Conservation (phyloP, 2,888 invertebrate genomes). For the Alviniconcha strummeri region DNA sequence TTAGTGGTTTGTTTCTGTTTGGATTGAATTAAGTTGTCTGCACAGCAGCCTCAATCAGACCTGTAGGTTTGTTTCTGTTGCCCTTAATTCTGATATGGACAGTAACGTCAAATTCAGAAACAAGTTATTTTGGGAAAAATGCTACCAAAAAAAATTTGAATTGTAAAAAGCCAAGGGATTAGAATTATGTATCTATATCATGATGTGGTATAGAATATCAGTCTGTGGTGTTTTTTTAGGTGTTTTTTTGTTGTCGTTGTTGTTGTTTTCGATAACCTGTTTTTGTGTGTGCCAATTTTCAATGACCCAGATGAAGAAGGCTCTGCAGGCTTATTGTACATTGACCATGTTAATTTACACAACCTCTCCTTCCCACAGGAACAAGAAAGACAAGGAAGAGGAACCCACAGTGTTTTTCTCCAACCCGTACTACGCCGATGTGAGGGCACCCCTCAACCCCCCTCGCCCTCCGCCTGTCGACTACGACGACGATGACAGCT, state of each 20-base stretch:
- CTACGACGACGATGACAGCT: background rate
- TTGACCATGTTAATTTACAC: too few relatives aligned
- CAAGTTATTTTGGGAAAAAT: too few relatives aligned
- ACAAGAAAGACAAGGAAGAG: constrained; percentile 20
- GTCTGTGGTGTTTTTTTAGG: background rate
- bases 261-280: background rate
- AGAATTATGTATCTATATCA: background rate
- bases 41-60: too few relatives aligned
- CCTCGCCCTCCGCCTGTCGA: background rate
- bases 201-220: background rate
- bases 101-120: too few relatives aligned
- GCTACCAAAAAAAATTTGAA: too few relatives aligned
- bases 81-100: too few relatives aligned
- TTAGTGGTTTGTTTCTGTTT: background rate
- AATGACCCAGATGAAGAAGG: too few relatives aligned
- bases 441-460: constrained; percentile 10
- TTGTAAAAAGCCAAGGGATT: too few relatives aligned
- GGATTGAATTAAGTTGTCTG: too few relatives aligned
- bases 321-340: background rate
- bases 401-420: constrained; percentile 17
- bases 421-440: constrained; percentile 23
- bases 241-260: background rate
- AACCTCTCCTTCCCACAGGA: background rate
- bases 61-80: too few relatives aligned
- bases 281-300: background rate